Conservation (phyloP, 2,888 invertebrate species). For the Synergus laeviventris region DNA sequence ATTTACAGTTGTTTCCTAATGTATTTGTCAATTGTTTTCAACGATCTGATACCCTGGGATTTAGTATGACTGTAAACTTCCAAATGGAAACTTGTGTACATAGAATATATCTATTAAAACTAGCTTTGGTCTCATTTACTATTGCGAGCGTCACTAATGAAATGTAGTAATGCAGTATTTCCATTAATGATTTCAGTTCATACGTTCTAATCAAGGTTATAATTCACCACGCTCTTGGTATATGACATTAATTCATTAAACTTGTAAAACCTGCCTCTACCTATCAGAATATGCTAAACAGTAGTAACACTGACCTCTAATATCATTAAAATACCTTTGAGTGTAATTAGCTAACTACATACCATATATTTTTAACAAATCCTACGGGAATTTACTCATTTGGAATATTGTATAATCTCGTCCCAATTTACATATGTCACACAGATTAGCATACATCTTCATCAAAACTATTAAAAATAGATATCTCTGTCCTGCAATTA, state of each 20-base stretch:
- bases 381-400: neutral
- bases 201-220: slow-evolving; percentile 23
- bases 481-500: neutral
- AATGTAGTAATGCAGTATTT: slow-evolving; percentile 24
- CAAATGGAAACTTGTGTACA: slow-evolving; percentile 3
- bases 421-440: neutral
- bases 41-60: too few species aligned
- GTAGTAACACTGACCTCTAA: slow-evolving; percentile 18
- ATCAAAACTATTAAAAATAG: too few species aligned
- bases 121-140: neutral
- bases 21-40: too few species aligned
- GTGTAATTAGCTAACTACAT: slow-evolving; percentile 3
- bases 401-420: neutral
- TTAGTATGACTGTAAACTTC: neutral
- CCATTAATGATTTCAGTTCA: slow-evolving; percentile 26
- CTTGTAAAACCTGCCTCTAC: slow-evolving; percentile 13
- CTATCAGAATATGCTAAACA: neutral
- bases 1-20: too few species aligned
- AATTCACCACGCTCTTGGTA: slow-evolving; percentile 13
- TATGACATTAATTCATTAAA: slow-evolving; percentile 28
- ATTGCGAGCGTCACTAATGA: neutral
- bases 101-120: slow-evolving; percentile 20
- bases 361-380: slow-evolving; percentile 2
- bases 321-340: slow-evolving; percentile 18
- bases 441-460: neutral